Conservation (phyloP, 1,140 invertebrate species). For the Brachionus rotundiformis region DNA sequence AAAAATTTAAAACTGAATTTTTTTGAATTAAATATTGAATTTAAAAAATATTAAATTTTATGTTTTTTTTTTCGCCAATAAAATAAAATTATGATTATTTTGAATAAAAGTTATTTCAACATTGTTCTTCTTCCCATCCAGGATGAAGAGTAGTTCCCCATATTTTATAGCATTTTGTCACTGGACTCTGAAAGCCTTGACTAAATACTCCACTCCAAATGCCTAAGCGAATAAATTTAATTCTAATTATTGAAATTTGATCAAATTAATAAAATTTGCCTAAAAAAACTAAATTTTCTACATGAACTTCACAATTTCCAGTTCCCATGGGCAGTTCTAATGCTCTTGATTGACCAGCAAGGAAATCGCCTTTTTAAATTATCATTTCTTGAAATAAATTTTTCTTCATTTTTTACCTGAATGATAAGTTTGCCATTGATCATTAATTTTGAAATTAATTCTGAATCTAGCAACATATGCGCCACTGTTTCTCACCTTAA, state of each 20-base stretch:
- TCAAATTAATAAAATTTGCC: neutral
- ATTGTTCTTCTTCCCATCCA: slow-evolving; percentile 19
- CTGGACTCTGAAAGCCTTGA: neutral
- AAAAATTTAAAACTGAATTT: neutral
- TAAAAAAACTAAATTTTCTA: slow-evolving; percentile 11
- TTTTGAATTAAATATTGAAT: neutral
- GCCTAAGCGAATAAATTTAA: neutral
- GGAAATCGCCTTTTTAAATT: neutral
- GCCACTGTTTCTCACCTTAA: neutral
- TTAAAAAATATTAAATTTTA: no score
- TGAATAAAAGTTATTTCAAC: no score
- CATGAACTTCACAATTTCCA: slow-evolving; percentile 14
- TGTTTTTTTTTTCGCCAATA: no score
- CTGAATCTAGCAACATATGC: slow-evolving; percentile 2
- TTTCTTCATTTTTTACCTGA: neutral
- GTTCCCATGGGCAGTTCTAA: neutral
- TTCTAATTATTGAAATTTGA: neutral
- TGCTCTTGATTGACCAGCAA: slow-evolving; percentile 2
- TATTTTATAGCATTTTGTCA: neutral
- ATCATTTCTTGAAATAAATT: neutral
- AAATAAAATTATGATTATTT: no score
- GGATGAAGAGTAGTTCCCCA: slow-evolving; percentile 4
- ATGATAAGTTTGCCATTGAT: neutral
- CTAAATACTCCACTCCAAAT: slow-evolving; percentile 12
- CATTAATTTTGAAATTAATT: slow-evolving; percentile 13